phyloP scores from a whole-genome alignment of 2,888 invertebrate species.

The Trichogramma evanescens region DNA sequence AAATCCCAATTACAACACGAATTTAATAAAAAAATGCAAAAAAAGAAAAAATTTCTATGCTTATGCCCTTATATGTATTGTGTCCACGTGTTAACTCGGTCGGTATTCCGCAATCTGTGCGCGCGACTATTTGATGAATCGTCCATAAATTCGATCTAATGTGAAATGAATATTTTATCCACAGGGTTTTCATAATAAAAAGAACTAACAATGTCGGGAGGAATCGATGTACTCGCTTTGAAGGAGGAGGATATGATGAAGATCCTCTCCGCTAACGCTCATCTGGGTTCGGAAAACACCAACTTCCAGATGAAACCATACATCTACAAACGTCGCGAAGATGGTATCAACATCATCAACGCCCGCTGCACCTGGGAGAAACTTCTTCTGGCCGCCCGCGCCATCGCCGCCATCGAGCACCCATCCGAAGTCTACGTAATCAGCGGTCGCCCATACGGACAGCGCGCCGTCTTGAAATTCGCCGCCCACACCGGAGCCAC shows the following conservation, averaged over 20 bases:
- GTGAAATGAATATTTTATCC: too few relatives aligned
- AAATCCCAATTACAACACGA: too few relatives aligned
- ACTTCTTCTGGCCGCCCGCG: constrained; percentile 90
- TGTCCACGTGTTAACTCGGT: too few relatives aligned
- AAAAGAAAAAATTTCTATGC: too few relatives aligned
- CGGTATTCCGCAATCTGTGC: too few relatives aligned
- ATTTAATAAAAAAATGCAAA: too few relatives aligned
- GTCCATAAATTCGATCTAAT: too few relatives aligned
- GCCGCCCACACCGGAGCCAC: constrained; percentile 97
- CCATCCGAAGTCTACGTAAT: constrained; percentile 97
- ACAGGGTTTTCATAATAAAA: too few relatives aligned
- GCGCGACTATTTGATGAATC: too few relatives aligned
- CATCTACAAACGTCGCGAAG: constrained; percentile 88
- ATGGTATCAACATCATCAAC: constrained; percentile 84
- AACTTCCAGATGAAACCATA: constrained; percentile 98
- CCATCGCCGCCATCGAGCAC: constrained; percentile 97
- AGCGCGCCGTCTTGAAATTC: constrained; percentile 96
- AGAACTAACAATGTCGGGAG: constrained; percentile 86
- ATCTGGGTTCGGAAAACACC: constrained; percentile 88
- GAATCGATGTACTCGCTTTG: constrained; percentile 78
- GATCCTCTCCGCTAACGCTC: constrained; percentile 92
- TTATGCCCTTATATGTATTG: too few relatives aligned
- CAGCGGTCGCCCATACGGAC: constrained; percentile 89
- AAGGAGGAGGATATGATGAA: constrained; percentile 98
- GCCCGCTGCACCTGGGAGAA: constrained; percentile 98